Evolutionary conservation across 2,797 vertebrate species (phyloP).

Genomic region (Liparis tanakae): DNA sequence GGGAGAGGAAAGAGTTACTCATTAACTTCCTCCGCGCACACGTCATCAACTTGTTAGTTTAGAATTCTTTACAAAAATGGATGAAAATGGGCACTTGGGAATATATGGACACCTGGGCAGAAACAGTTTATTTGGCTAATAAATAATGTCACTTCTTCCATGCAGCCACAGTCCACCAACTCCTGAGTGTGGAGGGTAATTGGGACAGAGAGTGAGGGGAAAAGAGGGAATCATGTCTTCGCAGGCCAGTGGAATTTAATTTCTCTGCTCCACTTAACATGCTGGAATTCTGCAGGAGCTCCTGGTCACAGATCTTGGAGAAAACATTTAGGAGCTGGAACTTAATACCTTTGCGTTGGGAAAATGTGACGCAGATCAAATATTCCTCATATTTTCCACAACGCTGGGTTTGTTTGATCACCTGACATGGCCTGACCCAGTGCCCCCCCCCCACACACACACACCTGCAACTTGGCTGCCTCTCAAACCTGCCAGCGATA

Average conservation of each 20-base stretch:
- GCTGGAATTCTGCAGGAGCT: constrained; percentile 49
- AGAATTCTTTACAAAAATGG: constrained; percentile 18
- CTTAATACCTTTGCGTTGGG: constrained; percentile 28
- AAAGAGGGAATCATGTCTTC: constrained; percentile 73
- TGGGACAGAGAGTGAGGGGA: constrained; percentile 27
- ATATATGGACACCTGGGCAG: constrained; percentile 22
- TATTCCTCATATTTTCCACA: constrained; percentile 49
- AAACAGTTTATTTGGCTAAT: constrained; percentile 41
- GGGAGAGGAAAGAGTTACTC: constrained; percentile 42
- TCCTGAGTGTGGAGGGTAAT: constrained; percentile 45
- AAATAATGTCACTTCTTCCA: constrained; percentile 52
- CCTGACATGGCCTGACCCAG: constrained; percentile 38
- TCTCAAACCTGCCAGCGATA: constrained; percentile 51
- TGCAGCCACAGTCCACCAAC: constrained; percentile 40
- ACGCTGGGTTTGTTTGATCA: constrained; percentile 40
- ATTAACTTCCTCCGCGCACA: constrained; percentile 46
- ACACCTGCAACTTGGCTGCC: constrained; percentile 44
- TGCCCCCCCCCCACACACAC: background rate
- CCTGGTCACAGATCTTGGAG: constrained; percentile 20
- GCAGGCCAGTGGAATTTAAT: constrained; percentile 78
- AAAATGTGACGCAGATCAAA: constrained; percentile 13
- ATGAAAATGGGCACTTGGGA: constrained; percentile 33
- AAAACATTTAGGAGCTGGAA: constrained; percentile 29
- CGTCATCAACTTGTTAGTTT: constrained; percentile 55
- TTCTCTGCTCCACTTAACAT: constrained; percentile 52